Conservation (phyloP, 2,888 invertebrate genomes). For the Xestia c-nigrum region DNA sequence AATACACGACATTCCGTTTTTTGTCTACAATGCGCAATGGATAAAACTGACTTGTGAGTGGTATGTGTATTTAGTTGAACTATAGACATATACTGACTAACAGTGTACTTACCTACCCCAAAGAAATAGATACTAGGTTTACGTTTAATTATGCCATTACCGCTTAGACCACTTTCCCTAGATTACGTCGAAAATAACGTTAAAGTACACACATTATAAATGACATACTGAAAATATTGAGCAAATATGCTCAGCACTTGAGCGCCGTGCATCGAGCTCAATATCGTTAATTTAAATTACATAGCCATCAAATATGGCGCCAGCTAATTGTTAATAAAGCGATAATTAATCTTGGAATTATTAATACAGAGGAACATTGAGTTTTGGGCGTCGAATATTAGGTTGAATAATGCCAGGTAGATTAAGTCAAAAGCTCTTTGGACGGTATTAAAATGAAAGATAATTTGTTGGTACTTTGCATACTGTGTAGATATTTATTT, state of each 20-base stretch:
- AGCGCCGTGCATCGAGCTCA: constrained; percentile 70
- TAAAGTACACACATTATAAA: constrained; percentile 49
- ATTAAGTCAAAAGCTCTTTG: constrained; percentile 52
- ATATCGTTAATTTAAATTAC: constrained; percentile 79
- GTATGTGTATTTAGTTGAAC: background rate
- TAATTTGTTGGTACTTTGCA: constrained; percentile 13
- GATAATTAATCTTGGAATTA: constrained; percentile 75
- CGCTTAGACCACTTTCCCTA: background rate
- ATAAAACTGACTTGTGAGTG: background rate
- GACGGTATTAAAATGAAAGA: constrained; percentile 41
- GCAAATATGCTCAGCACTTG: constrained; percentile 76
- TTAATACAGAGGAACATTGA: constrained; percentile 61
- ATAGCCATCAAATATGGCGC: constrained; percentile 73
- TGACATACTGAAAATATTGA: constrained; percentile 65
- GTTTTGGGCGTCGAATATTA: constrained; percentile 53
- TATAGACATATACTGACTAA: too few relatives aligned
- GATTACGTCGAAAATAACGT: constrained; percentile 33
- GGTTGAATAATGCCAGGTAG: constrained; percentile 50
- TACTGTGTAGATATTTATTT: background rate
- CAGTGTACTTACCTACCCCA: background rate
- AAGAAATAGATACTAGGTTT: background rate
- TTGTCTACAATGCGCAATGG: background rate
- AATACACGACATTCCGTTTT: background rate
- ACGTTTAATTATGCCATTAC: constrained; percentile 5
- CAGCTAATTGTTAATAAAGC: constrained; percentile 74